Conservation (phyloP, 2,113 vertebrate genomes). For the Empidonax alnorum region DNA sequence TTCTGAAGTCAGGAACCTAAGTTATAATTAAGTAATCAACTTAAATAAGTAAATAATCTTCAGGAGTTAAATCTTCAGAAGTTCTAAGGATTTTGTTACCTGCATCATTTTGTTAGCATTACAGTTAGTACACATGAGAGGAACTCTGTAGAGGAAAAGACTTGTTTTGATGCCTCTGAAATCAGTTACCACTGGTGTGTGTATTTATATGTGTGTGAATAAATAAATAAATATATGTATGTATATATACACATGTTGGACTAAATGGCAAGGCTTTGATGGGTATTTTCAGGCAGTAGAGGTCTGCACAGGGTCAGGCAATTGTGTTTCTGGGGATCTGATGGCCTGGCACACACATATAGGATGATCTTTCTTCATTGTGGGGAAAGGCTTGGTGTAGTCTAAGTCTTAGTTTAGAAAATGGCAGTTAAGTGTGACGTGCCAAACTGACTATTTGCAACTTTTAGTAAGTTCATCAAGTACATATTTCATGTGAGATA, state of each 20-base stretch:
- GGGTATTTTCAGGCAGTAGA: neutral
- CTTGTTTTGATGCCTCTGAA: neutral
- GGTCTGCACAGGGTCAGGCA: neutral
- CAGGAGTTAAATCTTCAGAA: neutral
- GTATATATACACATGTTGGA: neutral
- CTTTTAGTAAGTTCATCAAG: neutral
- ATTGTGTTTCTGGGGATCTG: neutral
- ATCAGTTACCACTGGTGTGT: neutral
- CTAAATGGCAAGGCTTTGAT: neutral
- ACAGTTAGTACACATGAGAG: neutral
- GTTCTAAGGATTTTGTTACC: neutral
- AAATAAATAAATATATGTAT: neutral
- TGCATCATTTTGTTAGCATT: neutral
- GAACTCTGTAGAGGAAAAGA: neutral
- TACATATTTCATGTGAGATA: neutral
- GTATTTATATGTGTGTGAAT: neutral
- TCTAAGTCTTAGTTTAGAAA: neutral
- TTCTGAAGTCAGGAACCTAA: neutral
- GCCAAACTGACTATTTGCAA: neutral
- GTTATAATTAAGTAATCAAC: neutral
- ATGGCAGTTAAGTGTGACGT: neutral
- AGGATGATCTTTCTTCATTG: neutral
- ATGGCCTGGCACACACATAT: neutral
- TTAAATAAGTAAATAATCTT: neutral
- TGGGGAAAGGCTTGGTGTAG: neutral